Percentiles rank a stretch among this genome's conserved stretches.
These are phyloP conservation scores for Aurelia aurita DNA, from an alignment of 30 jellyfish, hydroid and myxozoan genomes.

Conservation along the genomic window DNA sequence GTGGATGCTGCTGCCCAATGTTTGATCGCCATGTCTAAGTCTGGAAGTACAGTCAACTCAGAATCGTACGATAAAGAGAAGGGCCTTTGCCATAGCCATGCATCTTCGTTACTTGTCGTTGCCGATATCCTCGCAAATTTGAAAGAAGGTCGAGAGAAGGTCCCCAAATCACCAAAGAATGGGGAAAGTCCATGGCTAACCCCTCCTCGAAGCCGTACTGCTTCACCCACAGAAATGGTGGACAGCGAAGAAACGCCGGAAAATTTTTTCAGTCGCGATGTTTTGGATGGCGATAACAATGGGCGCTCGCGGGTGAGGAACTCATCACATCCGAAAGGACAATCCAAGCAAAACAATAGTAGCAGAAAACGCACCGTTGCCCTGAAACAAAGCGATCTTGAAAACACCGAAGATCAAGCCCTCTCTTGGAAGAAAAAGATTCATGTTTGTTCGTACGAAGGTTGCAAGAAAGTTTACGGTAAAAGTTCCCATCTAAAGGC, in stretches of 20 bases:
- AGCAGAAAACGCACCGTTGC: conserved; percentile 64
- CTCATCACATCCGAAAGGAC: conserved; percentile 25
- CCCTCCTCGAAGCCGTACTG: conserved; percentile 98
- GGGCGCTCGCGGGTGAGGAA: conserved; percentile 57
- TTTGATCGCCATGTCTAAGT: conserved; percentile 73
- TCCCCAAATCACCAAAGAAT: conserved; percentile 10
- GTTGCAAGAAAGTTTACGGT: conserved; percentile 93
- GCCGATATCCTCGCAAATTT: conserved; percentile 87
- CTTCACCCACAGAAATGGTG: conserved; percentile 95
- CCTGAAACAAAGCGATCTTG: conserved; percentile 46
- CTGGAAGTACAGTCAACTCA: conserved; percentile 48
- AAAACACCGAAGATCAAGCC: conserved; percentile 33
- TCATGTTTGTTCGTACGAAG: conserved; percentile 89
- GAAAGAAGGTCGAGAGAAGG: conserved; percentile 74
- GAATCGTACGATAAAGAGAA: conserved; percentile 55
- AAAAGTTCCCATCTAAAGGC: conserved; percentile 98
- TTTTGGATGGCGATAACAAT: conserved; percentile 48
- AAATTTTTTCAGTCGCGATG: conserved; percentile 50
- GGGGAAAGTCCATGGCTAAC: conserved; percentile 92
- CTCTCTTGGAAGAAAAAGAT: conserved; percentile 72
- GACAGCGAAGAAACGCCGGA: conserved; percentile 49
- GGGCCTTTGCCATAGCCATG: conserved; percentile 24
- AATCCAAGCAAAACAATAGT: conserved; percentile 21
- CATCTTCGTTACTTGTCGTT: conserved; percentile 56
- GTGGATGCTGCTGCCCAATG: conserved; percentile 88